These are phyloP conservation scores for Microchirus variegatus DNA, from an alignment of 2,797 vertebrate species.

Conservation along the genomic window DNA sequence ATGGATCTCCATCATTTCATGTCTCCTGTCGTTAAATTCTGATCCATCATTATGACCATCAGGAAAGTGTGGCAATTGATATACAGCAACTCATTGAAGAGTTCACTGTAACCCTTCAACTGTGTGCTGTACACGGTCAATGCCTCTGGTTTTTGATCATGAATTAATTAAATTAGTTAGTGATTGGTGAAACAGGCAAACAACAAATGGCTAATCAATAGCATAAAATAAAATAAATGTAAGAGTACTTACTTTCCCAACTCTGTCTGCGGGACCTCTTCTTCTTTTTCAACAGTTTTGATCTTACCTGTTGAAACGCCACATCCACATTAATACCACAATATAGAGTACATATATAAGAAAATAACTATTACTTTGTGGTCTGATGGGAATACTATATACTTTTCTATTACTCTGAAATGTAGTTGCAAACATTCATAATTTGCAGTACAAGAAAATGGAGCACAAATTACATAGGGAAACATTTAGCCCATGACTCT, in stretches of 20 bases:
- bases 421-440: too few relatives aligned
- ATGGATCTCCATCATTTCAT: slow-evolving; percentile 76
- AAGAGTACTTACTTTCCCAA: slow-evolving; percentile 61
- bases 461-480: too few relatives aligned
- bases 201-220: neutral
- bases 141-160: slow-evolving; percentile 1
- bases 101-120: slow-evolving; percentile 54
- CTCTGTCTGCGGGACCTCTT: slow-evolving; percentile 43
- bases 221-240: slow-evolving; percentile 1
- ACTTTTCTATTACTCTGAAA: too few relatives aligned
- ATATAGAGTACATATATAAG: neutral
- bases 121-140: slow-evolving; percentile 34
- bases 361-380: too few relatives aligned
- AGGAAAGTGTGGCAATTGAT: slow-evolving; percentile 77
- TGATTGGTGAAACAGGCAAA: neutral
- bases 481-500: too few relatives aligned
- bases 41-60: slow-evolving; percentile 85
- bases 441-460: too few relatives aligned
- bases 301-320: slow-evolving; percentile 50
- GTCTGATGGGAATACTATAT: too few relatives aligned
- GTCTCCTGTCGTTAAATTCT: slow-evolving; percentile 88
- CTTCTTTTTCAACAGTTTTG: slow-evolving; percentile 32
- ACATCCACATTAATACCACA: slow-evolving; percentile 19
- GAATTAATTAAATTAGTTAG: too few relatives aligned
- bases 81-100: slow-evolving; percentile 73